Conservation (phyloP, 2,888 invertebrate genomes). For the Eutolmus rufibarbis region DNA sequence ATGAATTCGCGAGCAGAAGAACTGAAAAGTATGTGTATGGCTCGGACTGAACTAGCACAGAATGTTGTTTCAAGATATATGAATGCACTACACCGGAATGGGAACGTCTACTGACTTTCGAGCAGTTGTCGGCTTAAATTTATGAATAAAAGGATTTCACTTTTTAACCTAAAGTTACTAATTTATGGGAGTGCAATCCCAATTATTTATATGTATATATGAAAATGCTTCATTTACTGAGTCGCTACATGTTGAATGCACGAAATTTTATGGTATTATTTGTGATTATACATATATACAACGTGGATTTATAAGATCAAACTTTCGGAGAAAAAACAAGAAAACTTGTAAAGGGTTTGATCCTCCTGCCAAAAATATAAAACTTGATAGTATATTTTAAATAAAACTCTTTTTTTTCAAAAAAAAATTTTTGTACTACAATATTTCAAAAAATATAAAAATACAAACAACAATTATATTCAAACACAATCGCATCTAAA, state of each 20-base stretch:
- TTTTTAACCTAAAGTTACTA: not conserved
- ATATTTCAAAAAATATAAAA: too few relatives aligned
- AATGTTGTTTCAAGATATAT: not conserved
- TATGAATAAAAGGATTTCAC: not conserved
- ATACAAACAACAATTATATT: too few relatives aligned
- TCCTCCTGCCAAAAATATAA: too few relatives aligned
- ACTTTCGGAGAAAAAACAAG: not conserved
- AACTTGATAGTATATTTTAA: too few relatives aligned
- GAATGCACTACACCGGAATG: not conserved
- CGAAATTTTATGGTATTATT: not conserved
- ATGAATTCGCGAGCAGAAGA: not conserved
- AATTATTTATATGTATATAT: not conserved
- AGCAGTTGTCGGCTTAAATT: not conserved
- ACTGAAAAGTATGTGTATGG: not conserved
- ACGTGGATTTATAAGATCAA: not conserved
- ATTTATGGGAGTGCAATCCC: not conserved
- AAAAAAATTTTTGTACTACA: too few relatives aligned
- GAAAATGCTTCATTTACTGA: not conserved
- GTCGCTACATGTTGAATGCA: not conserved
- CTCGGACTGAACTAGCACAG: not conserved
- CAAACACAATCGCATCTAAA: too few relatives aligned
- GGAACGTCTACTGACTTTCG: not conserved
- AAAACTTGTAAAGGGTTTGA: too few relatives aligned
- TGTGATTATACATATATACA: not conserved
- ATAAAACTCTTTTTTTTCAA: too few relatives aligned